Percentiles rank a stretch among this genome's conserved stretches.
Conservation (phyloP, 2,888 invertebrate genomes). For the Ceraclea dissimilis region DNA sequence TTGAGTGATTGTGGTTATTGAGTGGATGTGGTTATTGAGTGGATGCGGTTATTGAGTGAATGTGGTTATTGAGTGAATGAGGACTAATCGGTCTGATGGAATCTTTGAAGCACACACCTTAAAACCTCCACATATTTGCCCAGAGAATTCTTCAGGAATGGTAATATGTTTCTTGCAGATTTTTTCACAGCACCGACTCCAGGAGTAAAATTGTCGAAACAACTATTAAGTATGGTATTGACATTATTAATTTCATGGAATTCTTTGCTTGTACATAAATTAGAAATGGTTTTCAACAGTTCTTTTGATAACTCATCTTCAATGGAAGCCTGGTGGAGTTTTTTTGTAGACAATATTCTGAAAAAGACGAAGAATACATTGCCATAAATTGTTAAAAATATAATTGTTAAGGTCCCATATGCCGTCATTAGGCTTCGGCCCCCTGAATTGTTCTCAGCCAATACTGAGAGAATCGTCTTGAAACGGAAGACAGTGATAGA, state of each 20-base stretch:
- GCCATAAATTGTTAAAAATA: not conserved
- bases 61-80: no score
- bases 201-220: slow-evolving; percentile 33
- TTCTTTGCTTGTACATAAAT: slow-evolving; percentile 1
- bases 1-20: no score
- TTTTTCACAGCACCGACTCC: slow-evolving; percentile 30
- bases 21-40: no score
- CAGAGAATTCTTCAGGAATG: slow-evolving; percentile 30
- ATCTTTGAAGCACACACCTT: slow-evolving; percentile 14
- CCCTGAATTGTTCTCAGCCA: no score
- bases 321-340: slow-evolving; percentile 1
- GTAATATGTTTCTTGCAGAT: slow-evolving; percentile 28
- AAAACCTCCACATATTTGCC: slow-evolving; percentile 28
- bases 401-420: no score
- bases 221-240: slow-evolving; percentile 22
- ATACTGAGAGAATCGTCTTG: no score
- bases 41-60: no score
- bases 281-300: not conserved
- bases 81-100: no score
- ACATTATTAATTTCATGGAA: slow-evolving; percentile 17
- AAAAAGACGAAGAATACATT: slow-evolving; percentile 3
- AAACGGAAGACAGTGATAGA: no score
- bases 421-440: no score
- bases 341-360: slow-evolving; percentile 15
- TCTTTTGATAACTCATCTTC: slow-evolving; percentile 7